A percentile compares a stretch with the other conserved stretches of the same genome.
These are phyloP conservation scores for Pogonophryne albipinna DNA, from an alignment of 2,797 vertebrate species.

Conservation along the genomic window DNA sequence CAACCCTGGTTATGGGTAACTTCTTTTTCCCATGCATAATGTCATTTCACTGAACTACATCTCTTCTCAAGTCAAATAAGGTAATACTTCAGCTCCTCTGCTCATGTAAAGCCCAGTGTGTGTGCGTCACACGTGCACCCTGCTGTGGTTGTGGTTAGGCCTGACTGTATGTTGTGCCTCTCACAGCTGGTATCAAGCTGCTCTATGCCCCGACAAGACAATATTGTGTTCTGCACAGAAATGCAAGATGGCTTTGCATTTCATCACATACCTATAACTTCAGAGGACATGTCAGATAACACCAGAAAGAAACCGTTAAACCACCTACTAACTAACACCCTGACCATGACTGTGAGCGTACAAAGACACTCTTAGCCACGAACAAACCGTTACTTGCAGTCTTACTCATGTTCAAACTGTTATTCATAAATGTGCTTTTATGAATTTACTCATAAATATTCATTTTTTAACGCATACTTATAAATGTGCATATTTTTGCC, in stretches of 20 bases:
- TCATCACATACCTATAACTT: background rate
- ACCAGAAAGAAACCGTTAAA: background rate
- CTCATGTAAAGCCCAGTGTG: background rate
- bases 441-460: too few relatives aligned
- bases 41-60: background rate
- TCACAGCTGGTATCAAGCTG: background rate
- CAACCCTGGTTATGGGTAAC: too few relatives aligned
- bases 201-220: background rate
- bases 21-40: background rate
- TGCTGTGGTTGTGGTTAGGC: constrained; percentile 4
- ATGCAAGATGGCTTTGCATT: background rate
- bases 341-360: too few relatives aligned
- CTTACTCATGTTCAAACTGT: background rate
- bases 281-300: background rate
- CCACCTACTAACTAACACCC: too few relatives aligned
- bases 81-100: background rate
- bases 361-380: background rate
- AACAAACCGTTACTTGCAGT: background rate
- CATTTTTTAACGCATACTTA: background rate
- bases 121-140: background rate
- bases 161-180: background rate
- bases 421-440: background rate
- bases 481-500: too few relatives aligned
- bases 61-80: background rate
- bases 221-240: constrained; percentile 1